Base-by-base conservation (phyloP, 2,888 invertebrate species). In the Nomada fabriciana region DNA sequence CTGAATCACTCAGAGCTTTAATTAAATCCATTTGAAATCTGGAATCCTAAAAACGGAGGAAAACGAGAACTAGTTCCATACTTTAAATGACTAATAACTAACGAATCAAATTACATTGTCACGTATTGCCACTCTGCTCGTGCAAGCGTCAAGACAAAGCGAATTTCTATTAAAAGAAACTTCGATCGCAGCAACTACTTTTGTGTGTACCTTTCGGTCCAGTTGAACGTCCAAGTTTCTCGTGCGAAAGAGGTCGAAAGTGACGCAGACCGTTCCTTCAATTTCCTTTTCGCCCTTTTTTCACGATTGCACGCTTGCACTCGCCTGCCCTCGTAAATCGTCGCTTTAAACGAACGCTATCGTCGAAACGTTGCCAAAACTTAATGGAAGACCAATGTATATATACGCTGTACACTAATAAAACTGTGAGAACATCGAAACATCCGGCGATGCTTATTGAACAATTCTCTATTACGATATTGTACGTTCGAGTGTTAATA, bases 351-450 rank as follows among this genome's bases (percentile, higher is more conserved):
- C 82, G 78, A 69, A 55, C 73, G 74, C 77, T 7, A 3, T 43
- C 55, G 59, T 64, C 74, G 84, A 85, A 86, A 84, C 81, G 75
- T 84, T 84, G 86, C 82, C 86, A 86, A 87, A 85, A 84, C 76
- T 80, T 80, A 79, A 89, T 85, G 84, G 89, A 86, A 89, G 89
- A 89, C 88, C 89, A 87, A 91, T 91, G 91, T 91, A 91, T 77
- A 91, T 77, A 91, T 91, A 91, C 79, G 68, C 65, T 91, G 90
- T 91, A 88, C 88, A 90, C 89, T 82, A 82, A 71, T 55, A 67
- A 23, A 72, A 29, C 52, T 63, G 73, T 64, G 69, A 11, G 71
- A 67, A 70, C 88, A 89, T 91, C 89, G 89, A 91, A 87, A 74
- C 47, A 77, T 89, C 87, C 76, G 83, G 75, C 87, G 89, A 88